A percentile compares a stretch with the other conserved stretches of the same genome.
These are phyloP conservation scores for Pachycephus smyrnensis DNA, from an alignment of 2,888 invertebrate genomes.

Conservation along the genomic window DNA sequence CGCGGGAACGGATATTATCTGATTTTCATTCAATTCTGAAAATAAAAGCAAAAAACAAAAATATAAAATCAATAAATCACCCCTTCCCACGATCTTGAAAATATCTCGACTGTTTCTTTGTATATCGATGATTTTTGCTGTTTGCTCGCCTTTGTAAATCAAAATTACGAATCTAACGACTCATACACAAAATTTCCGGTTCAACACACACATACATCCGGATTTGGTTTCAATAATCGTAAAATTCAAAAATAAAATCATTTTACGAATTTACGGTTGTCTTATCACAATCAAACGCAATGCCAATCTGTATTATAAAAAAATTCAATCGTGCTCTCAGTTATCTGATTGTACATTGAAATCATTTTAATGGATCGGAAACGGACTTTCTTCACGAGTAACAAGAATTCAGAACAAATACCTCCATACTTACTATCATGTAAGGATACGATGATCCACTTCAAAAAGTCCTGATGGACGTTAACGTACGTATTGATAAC, in stretches of 20 bases:
- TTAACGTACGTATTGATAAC: neutral
- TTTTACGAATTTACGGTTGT: too few relatives aligned
- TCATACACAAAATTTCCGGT: neutral
- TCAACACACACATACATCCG: neutral
- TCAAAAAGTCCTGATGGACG: neutral
- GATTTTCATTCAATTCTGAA: neutral
- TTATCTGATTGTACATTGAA: too few relatives aligned
- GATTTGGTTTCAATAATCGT: too few relatives aligned
- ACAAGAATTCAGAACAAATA: neutral
- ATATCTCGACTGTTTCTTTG: neutral
- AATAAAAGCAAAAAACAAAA: neutral
- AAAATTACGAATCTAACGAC: neutral
- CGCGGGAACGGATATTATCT: neutral
- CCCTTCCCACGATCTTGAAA: neutral
- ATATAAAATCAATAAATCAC: neutral
- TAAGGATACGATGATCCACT: neutral
- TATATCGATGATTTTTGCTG: neutral
- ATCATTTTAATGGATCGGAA: neutral
- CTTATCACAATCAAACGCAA: too few relatives aligned
- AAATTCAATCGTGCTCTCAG: too few relatives aligned
- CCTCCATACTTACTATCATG: neutral
- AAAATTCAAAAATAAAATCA: too few relatives aligned
- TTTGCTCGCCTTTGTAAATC: neutral
- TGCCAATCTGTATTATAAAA: too few relatives aligned
- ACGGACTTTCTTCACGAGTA: neutral